Base-by-base conservation (phyloP, 2,888 invertebrate species). In the Lycia hirtaria region DNA sequence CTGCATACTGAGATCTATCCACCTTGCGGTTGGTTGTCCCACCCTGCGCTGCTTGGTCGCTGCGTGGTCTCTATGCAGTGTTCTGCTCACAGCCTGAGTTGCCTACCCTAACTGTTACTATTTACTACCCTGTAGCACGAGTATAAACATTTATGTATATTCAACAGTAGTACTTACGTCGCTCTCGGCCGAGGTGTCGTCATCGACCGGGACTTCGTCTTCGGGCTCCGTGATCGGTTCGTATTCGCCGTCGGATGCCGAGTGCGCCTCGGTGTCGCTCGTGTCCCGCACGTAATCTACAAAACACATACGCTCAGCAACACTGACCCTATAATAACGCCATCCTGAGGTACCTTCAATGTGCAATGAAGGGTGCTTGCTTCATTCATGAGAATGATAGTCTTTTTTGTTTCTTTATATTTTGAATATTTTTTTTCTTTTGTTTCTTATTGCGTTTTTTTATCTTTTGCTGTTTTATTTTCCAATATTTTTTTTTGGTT, bases 281-380 rank as follows among this genome's bases (percentile, higher is more conserved):
- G 93, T 92, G 81, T 93, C 93, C 63, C 89, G 86, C 71, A 88
- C 92, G 80, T 81, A 73, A 90, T 93, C 93, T 93, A 90, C 81
- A 89, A 89, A 86, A 81, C 75, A 79, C 60, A 72, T 64, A 67
- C 64, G 53, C 57, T 66, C 64, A 69, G 58, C 68, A 60, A 47
- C 47, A 15, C 35, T 24, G 26, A 33, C 12, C 33, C 33, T 3
- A 6, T 4, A 4, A 33, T 6, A 4, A 33, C n/a, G 2, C 9
- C 15, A 10, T 22, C 33, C 35, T 47, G 35, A 10, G 20, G 3
- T 12, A 28, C 6, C 44, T 19, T 30, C 44, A 3, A 12, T 7
- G 44, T 44, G 44, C 44, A 44, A 44, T 44, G 44, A 32, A 30
- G 30, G 43, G 15, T 7, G 15, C 12, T 10, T 0, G 20, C 12